phyloP scores from a whole-genome alignment of 1,140 invertebrate genomes.

The Trachymyrmex septentrionalis region DNA sequence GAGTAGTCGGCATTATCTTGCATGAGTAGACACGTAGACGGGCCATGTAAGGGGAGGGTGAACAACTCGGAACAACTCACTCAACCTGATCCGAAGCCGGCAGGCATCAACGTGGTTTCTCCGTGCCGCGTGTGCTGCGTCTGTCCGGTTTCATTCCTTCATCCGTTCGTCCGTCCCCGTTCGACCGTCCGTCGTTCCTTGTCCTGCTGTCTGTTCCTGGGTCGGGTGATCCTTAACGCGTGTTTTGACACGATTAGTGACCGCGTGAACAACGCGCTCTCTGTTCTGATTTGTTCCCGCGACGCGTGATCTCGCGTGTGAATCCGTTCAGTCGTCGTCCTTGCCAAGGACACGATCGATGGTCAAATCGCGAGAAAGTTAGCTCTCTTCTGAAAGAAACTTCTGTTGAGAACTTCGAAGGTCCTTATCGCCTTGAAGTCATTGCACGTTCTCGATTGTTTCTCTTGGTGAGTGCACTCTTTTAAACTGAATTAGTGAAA shows the following conservation, averaged over 20 bases:
- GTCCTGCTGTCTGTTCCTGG: constrained; percentile 2
- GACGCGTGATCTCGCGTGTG: constrained; percentile 73
- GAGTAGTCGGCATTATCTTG: constrained; percentile 71
- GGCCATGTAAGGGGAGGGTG: constrained; percentile 44
- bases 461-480: neutral
- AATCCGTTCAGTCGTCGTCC: constrained; percentile 68
- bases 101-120: constrained; percentile 74
- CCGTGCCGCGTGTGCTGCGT: constrained; percentile 59
- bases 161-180: constrained; percentile 37
- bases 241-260: constrained; percentile 80
- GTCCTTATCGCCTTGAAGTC: neutral
- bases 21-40: constrained; percentile 64
- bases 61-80: constrained; percentile 76
- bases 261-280: constrained; percentile 66
- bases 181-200: constrained; percentile 58
- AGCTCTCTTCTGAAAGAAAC: constrained; percentile 15
- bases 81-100: constrained; percentile 75
- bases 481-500: neutral
- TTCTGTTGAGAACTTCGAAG: constrained; percentile 10
- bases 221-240: constrained; percentile 75
- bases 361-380: neutral
- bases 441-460: neutral
- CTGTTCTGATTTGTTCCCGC: constrained; percentile 76
- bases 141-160: constrained; percentile 67
- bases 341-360: constrained; percentile 40